Base-by-base conservation (phyloP, 2,113 vertebrate species). In the Salvelinus alpinus region DNA sequence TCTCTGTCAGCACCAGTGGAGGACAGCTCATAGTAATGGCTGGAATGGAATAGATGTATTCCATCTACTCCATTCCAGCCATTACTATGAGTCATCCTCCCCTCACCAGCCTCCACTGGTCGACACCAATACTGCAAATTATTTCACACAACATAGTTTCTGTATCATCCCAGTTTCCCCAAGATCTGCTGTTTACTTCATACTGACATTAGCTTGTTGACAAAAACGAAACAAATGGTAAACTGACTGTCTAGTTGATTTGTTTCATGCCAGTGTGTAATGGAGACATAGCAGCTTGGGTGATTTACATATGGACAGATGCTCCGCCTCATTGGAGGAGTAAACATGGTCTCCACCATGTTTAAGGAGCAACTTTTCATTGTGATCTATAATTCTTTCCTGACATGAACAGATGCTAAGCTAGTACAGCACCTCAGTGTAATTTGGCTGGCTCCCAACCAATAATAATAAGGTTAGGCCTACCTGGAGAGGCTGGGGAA, bases 281-380 rank as follows among this genome's bases (percentile, higher is more conserved):
- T 38, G 64, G 47, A 47, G 51, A 68, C 71, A 27, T 27, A 27
- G 71, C 44, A 44, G 24, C 59, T 0, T 2, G 5, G 27, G 27
- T 80, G 69, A 85, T 90, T 88, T 89, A 78, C 84, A 84, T 80
- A 80, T 8, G 31, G 76, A 70, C 84, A 88, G 84, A 86, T 84
- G 86, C 70, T 79, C 76, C 31, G 31, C 80, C 76, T 72, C 69
- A 66, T 31, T 75, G 70, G 72, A 74, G 73, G 59, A 76, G 70
- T 76, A 75, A 83, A 82, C 78, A 67, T 18, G 57, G 76, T 77
- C 77, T 86, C 78, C 62, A 79, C 85, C 83, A 85, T 73, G 75
- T 83, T 81, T 79, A 86, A 82, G 72, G 73, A 79, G 80, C 54
- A 67, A 77, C 81, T 71, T 73, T 80, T 81, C 78, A 75, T 44